phyloP scores from a whole-genome alignment of 2,797 vertebrate genomes.

The Rhabdophis nuchalis region DNA sequence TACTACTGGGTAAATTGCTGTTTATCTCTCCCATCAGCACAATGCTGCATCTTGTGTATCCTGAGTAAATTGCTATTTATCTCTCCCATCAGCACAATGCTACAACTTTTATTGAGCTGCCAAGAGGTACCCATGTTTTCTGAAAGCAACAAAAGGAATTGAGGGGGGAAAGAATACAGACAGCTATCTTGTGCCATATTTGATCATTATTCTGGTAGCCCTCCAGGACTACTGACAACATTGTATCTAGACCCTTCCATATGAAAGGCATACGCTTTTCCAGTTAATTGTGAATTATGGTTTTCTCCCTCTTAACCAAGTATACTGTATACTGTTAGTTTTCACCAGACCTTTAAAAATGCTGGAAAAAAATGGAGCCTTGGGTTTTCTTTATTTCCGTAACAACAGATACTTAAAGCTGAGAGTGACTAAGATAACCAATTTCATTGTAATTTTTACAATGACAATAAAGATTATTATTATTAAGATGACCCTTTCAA shows the following conservation, averaged over 20 bases:
- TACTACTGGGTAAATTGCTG: neutral
- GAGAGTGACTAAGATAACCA: neutral
- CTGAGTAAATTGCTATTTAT: neutral
- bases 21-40: neutral
- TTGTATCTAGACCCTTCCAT: neutral
- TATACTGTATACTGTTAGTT: neutral
- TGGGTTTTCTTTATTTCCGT: neutral
- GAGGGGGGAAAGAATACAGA: neutral
- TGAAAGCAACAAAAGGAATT: neutral
- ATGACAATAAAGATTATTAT: too few species aligned
- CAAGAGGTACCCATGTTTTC: neutral
- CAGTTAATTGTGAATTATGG: neutral
- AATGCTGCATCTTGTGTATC: neutral
- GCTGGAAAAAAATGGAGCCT: neutral
- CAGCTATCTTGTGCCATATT: neutral
- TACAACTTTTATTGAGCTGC: neutral
- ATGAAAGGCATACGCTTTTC: neutral
- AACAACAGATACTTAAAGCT: neutral
- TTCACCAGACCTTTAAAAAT: neutral
- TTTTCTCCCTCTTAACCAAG: neutral
- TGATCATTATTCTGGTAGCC: neutral
- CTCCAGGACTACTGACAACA: neutral
- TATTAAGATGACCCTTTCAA: neutral
- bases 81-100: neutral
- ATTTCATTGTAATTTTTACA: too few species aligned